Evolutionary conservation across 2,797 vertebrate genomes (phyloP).

Genomic region (Pempheris klunzingeri): DNA sequence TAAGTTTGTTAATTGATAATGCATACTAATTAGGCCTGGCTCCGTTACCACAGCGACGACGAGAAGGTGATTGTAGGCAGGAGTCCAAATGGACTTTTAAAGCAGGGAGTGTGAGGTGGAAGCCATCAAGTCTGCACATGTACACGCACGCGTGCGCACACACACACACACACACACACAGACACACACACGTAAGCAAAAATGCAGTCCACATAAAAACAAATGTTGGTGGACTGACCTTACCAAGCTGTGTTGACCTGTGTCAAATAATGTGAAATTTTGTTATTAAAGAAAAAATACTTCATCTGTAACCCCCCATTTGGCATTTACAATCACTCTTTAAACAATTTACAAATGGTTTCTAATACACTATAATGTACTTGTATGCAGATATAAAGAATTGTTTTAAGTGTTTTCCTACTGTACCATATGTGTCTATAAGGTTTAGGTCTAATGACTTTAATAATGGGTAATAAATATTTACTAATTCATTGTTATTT

Average conservation of each 20-base stretch:
- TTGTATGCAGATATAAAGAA: not conserved
- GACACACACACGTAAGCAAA: constrained; percentile 1
- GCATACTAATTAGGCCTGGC: constrained; percentile 99
- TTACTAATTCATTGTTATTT: not conserved
- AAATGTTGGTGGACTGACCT: not conserved
- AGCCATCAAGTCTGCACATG: constrained; percentile 86
- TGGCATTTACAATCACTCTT: not conserved
- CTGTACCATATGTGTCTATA: no score
- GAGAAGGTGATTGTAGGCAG: constrained; percentile 99
- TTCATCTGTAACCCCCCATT: not conserved
- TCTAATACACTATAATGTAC: not conserved
- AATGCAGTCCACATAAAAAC: not conserved
- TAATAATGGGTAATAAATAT: not conserved
- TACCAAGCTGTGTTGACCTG: not conserved
- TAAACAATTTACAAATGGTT: not conserved
- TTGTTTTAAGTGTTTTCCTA: not conserved
- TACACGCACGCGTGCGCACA: not conserved
- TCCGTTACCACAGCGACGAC: constrained; percentile 98
- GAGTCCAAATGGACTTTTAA: constrained; percentile 99
- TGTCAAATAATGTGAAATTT: constrained; percentile 3
- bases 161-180: constrained; percentile 22
- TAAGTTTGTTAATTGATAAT: constrained; percentile 99
- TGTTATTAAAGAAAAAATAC: not conserved
- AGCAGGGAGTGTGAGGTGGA: constrained; percentile 95
- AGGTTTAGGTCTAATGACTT: not conserved